Evolutionary conservation across 2,113 vertebrate genomes (phyloP).

Genomic region (Oryzias javanicus): DNA sequence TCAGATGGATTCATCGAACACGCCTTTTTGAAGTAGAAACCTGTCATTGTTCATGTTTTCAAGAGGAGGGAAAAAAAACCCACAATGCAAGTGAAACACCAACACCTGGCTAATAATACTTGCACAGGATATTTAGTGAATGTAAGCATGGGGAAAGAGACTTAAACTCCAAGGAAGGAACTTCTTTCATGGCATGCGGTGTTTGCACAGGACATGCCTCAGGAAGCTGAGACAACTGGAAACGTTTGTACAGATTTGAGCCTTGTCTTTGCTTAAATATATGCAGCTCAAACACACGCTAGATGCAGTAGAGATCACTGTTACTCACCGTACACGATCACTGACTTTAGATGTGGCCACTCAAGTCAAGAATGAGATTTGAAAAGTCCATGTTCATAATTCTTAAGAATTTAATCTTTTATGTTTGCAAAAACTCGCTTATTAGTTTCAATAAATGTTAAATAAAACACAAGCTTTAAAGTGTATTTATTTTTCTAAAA

Average conservation of each 20-base stretch:
- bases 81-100: slow-evolving; percentile 39
- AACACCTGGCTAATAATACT: slow-evolving; percentile 64
- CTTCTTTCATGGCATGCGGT: slow-evolving; percentile 67
- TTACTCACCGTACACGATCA: slow-evolving; percentile 1
- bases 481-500: no score
- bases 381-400: no score
- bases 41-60: slow-evolving; percentile 11
- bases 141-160: slow-evolving; percentile 60
- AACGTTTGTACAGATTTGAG: slow-evolving; percentile 75
- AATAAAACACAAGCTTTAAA: no score
- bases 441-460: no score
- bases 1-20: slow-evolving; percentile 34
- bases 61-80: neutral
- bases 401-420: no score
- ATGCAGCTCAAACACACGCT: slow-evolving; percentile 36
- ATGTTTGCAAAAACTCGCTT: no score
- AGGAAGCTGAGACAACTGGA: slow-evolving; percentile 81
- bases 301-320: slow-evolving; percentile 21
- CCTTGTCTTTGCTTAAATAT: slow-evolving; percentile 56
- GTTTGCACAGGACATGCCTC: slow-evolving; percentile 80
- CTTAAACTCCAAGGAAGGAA: slow-evolving; percentile 64
- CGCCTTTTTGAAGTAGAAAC: slow-evolving; percentile 31
- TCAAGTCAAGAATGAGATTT: no score
- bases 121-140: slow-evolving; percentile 66
- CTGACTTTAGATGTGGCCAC: no score